Evolutionary conservation across 1,140 invertebrate genomes (phyloP).

Genomic region (Lepidurus apus): DNA sequence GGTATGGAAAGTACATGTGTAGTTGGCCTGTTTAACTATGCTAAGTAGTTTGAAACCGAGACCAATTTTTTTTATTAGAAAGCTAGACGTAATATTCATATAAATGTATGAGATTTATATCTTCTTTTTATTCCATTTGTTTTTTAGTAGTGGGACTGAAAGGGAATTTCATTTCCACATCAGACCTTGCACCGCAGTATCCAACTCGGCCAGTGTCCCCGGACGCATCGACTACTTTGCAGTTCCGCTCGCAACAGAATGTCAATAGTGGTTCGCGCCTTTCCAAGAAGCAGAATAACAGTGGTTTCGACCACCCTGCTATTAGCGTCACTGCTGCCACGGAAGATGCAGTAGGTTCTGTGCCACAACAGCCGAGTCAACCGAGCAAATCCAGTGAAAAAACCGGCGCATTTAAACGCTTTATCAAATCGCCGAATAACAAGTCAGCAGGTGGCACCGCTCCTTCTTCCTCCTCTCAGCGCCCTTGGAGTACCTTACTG

Average conservation of each 20-base stretch:
- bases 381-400: not conserved
- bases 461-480: not conserved
- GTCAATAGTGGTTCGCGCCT: constrained; percentile 1
- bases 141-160: constrained; percentile 5
- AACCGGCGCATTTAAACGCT: not conserved
- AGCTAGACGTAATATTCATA: too few species aligned
- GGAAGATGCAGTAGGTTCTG: not conserved
- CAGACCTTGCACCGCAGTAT: not conserved
- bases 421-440: not conserved
- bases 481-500: not conserved
- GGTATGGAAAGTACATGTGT: too few species aligned
- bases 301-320: not conserved
- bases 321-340: not conserved
- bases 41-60: too few species aligned
- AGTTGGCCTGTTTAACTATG: too few species aligned
- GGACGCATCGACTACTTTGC: not conserved
- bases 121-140: not conserved
- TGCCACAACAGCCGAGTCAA: not conserved
- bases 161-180: not conserved
- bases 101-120: not conserved
- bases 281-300: not conserved
- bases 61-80: too few species aligned
- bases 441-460: not conserved
- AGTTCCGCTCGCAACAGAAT: not conserved
- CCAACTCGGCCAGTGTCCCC: not conserved